Evolutionary conservation across 2,888 invertebrate genomes (phyloP), one percentile per base, ranked within the genome.

Genomic region (Auanema sp.): DNA sequence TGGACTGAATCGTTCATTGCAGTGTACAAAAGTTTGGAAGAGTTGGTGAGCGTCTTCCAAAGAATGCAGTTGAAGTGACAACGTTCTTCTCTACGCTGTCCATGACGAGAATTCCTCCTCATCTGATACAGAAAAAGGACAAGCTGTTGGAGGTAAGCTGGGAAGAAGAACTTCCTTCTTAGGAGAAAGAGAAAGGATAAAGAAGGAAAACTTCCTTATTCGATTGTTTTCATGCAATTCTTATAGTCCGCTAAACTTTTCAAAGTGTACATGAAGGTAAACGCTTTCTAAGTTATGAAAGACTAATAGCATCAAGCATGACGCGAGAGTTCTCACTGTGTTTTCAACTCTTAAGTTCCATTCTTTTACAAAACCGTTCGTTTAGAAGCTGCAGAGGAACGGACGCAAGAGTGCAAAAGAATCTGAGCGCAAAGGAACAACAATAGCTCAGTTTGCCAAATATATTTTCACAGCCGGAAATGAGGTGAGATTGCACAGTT

Each of bases 11-110:
- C 33, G 16, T 10, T 24, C 5, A 2, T 43, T 55, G n/a, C 41
- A 62, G 62, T 50, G 62, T 86, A 6, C 85, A 87, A 71, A 85
- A 86, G 65, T 67, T 78, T 52, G 81, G 81, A 25, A 67, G 79
- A 51, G 61, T 79, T 12, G 81, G 81, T 18, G 81, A 81, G 57
- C 66, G 81, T 18, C 69, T 81, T 53, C 71, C 73, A 21, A 69
- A 66, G 49, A 65, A 69, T 40, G 72, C 82, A n/a, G 58, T 62
- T 5, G 50, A 25, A 44, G 42, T 62, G 1, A 40, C 62, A 8
- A 40, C 50, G 6, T 1, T 62, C 1, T 57, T 62, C 62, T 51
- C 51, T 50, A 12, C 12, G n/a, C 21, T 57, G 11, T 57, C 50
- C 1, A 42, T 62, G 4, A 49, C 50, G 18, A 49, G 56, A 11